Percentiles rank a stretch among this genome's conserved stretches.
Conservation (phyloP, 1,140 invertebrate species). For the Meteorus sp. region DNA sequence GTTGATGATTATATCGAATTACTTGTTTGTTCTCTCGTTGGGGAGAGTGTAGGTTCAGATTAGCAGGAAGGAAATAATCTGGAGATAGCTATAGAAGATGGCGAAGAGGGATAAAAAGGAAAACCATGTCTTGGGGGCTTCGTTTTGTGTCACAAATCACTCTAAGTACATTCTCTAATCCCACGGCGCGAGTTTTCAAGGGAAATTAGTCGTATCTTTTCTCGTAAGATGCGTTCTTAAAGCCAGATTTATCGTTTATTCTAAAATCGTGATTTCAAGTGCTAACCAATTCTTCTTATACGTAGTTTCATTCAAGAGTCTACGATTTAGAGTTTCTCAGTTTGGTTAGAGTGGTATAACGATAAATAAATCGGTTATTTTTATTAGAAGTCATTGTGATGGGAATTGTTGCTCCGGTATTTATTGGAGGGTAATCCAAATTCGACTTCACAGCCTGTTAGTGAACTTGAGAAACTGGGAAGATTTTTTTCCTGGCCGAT, state of each 20-base stretch:
- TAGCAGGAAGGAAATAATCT: constrained; percentile 16
- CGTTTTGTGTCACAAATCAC: constrained; percentile 39
- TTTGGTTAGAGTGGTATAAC: neutral
- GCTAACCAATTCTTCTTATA: neutral
- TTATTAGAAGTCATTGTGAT: too few species aligned
- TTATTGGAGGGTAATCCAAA: too few species aligned
- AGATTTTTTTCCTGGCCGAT: too few species aligned
- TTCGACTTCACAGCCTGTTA: too few species aligned
- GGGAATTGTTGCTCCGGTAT: too few species aligned
- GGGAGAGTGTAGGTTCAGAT: too few species aligned
- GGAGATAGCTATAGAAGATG: neutral
- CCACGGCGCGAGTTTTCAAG: neutral
- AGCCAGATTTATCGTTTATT: constrained; percentile 46
- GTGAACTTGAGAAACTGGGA: too few species aligned
- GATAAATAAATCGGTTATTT: too few species aligned
- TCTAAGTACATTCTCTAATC: constrained; percentile 27
- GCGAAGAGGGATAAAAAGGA: constrained; percentile 33
- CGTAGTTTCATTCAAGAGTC: neutral
- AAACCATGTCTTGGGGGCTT: constrained; percentile 26
- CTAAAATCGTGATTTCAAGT: too few species aligned
- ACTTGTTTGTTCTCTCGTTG: too few species aligned
- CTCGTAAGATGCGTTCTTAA: constrained; percentile 38
- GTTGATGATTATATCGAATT: too few species aligned
- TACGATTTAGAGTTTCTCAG: neutral
- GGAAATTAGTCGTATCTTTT: constrained; percentile 15